A percentile compares a stretch with the other conserved stretches of the same genome.
phyloP scores from a whole-genome alignment of 2,113 vertebrate species.

The Phalacrocorax brasilianus region DNA sequence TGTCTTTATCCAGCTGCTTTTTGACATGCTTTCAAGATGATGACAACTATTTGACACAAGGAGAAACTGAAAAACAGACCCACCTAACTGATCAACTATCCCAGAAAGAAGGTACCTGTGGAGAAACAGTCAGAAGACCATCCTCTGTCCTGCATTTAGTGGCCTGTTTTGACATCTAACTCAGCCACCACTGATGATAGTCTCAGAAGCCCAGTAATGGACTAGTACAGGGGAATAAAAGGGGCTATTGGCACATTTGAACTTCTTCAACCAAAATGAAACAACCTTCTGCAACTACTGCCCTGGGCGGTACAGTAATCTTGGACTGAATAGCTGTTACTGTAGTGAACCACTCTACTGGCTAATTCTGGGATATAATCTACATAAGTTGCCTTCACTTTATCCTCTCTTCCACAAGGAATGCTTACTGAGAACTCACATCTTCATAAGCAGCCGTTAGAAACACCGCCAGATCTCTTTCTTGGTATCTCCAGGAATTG shows the following conservation, averaged over 20 bases:
- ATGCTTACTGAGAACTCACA: background rate
- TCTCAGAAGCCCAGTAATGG: background rate
- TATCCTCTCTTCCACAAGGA: background rate
- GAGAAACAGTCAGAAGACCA: background rate
- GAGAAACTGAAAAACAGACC: background rate
- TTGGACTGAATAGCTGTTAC: background rate
- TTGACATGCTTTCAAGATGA: background rate
- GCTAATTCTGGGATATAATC: background rate
- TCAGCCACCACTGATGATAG: background rate
- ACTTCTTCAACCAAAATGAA: background rate
- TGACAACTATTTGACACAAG: background rate
- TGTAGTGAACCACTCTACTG: background rate
- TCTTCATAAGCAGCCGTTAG: background rate
- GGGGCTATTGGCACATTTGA: background rate
- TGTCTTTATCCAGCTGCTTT: background rate
- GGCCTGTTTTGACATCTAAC: background rate
- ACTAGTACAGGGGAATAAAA: background rate
- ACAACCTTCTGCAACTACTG: background rate
- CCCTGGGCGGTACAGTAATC: background rate
- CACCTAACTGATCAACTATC: background rate
- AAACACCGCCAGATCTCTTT: background rate
- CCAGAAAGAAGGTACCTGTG: background rate
- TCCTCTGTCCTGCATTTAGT: background rate
- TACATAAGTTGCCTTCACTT: background rate
- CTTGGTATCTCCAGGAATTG: background rate